Evolutionary conservation across 2,113 vertebrate species (phyloP).

Genomic region (Clinocottus analis): DNA sequence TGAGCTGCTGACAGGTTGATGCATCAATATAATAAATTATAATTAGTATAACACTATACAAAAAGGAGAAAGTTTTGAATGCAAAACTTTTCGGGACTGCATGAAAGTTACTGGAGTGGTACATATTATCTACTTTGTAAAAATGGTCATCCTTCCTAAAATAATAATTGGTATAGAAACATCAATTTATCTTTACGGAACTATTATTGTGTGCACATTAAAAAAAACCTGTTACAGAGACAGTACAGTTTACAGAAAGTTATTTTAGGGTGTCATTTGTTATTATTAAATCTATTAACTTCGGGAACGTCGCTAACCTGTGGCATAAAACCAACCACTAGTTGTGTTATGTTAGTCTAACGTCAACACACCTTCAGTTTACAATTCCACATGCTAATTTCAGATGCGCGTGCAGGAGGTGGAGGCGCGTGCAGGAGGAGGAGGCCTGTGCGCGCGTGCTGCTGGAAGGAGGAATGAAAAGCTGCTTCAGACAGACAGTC

Average conservation of each 20-base stretch:
- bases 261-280: too few relatives aligned
- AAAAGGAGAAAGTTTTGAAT: not conserved
- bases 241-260: not conserved
- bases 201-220: not conserved
- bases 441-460: not conserved
- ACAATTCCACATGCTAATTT: not conserved
- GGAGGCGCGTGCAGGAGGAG: not conserved
- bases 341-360: not conserved
- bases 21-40: not conserved
- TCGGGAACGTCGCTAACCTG: not conserved
- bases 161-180: not conserved
- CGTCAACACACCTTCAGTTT: not conserved
- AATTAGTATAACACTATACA: not conserved
- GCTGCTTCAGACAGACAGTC: constrained; percentile 49
- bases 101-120: not conserved
- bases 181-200: not conserved
- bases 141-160: not conserved
- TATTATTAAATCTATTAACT: not conserved
- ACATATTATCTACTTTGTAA: not conserved
- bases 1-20: not conserved
- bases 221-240: not conserved
- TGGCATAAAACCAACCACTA: not conserved
- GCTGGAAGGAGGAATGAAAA: constrained; percentile 36
- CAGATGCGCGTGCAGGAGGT: not conserved
- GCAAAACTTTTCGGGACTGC: not conserved